These are phyloP conservation scores for Paragorgia papillata DNA, from an alignment of 92 coral and sea anemone genomes.

Conservation along the genomic window DNA sequence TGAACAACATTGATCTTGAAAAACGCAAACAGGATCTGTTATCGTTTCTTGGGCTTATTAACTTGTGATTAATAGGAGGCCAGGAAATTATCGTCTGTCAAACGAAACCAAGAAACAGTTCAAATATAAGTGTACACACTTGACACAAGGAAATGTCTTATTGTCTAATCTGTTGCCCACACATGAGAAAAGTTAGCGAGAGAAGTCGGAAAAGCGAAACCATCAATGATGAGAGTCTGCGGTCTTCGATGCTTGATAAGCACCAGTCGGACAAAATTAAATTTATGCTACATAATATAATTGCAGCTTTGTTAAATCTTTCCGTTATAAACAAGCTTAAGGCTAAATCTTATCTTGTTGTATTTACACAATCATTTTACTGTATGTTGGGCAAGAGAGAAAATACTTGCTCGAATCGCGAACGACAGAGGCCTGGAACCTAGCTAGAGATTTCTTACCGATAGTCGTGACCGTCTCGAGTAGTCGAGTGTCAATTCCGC, in stretches of 20 bases:
- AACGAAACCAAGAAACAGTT: not conserved
- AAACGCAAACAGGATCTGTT: slow-evolving; percentile 16
- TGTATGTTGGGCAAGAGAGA: too few species aligned
- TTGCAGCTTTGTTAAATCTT: not conserved
- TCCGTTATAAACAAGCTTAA: slow-evolving; percentile 6
- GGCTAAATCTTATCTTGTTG: not conserved
- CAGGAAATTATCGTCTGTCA: slow-evolving; percentile 11
- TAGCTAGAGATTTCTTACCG: not conserved
- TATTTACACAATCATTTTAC: not conserved
- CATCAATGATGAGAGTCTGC: not conserved
- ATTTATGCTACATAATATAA: not conserved
- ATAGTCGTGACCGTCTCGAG: not conserved
- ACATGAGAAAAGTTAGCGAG: not conserved
- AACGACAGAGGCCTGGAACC: not conserved
- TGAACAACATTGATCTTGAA: slow-evolving; percentile 7
- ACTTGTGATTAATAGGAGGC: slow-evolving; percentile 8
- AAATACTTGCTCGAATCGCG: too few species aligned
- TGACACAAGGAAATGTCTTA: not conserved
- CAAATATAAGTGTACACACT: not conserved
- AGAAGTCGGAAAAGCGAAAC: not conserved
- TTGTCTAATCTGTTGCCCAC: not conserved
- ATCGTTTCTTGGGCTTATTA: not conserved
- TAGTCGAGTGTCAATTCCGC: slow-evolving; percentile 11
- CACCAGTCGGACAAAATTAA: not conserved
- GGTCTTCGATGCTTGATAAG: too few species aligned